Evolutionary conservation across 2,113 vertebrate genomes (phyloP).

Genomic region (Pandion haliaetus): DNA sequence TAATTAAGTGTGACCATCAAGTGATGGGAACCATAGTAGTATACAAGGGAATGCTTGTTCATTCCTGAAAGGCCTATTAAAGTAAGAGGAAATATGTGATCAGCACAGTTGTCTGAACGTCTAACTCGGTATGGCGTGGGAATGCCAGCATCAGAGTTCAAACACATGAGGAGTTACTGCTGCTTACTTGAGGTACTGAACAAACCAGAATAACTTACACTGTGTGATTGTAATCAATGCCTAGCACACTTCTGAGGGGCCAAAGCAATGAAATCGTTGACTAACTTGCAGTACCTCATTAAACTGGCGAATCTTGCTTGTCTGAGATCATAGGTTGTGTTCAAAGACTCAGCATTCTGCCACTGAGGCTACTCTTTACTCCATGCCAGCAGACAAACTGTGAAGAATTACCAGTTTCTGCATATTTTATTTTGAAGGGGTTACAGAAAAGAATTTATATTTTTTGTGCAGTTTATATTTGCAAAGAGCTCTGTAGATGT

Average conservation of each 20-base stretch:
- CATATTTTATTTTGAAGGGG: not conserved
- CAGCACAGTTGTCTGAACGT: constrained; percentile 50
- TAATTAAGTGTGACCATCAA: constrained; percentile 68
- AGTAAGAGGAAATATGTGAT: constrained; percentile 50
- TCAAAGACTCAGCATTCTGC: not conserved
- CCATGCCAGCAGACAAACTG: not conserved
- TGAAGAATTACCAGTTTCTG: not conserved
- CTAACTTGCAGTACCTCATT: not conserved
- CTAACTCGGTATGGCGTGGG: not conserved
- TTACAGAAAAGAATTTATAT: not conserved
- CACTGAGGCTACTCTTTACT: not conserved
- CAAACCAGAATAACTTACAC: constrained; percentile 21
- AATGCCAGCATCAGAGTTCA: constrained; percentile 14
- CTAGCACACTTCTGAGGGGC: not conserved
- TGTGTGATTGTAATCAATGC: not conserved
- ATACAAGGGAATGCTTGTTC: constrained; percentile 65
- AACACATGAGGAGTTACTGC: not conserved
- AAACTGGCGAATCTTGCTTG: not conserved
- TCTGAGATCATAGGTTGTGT: not conserved
- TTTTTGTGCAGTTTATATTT: not conserved
- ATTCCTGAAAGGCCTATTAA: constrained; percentile 58
- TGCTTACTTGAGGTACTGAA: not conserved
- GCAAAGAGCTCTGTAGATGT: not conserved
- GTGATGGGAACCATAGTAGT: constrained; percentile 33
- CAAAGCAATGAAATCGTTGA: not conserved